Conservation (phyloP, 2,888 invertebrate species). For the Macrosiphum euphorbiae region DNA sequence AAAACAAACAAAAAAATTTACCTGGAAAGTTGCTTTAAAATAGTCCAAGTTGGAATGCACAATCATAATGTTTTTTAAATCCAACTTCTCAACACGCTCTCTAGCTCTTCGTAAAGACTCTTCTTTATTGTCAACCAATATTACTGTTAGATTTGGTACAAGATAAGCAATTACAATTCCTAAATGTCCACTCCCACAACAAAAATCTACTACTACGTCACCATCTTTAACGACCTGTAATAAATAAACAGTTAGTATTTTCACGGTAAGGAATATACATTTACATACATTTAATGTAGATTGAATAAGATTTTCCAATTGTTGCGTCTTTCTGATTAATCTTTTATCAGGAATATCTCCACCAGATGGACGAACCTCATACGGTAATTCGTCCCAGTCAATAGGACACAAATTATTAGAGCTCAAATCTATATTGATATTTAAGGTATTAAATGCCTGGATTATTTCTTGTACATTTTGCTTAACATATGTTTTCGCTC, state of each 20-base stretch:
- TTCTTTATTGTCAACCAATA: slow-evolving; percentile 93
- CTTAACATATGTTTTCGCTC: slow-evolving; percentile 81
- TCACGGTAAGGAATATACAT: not conserved
- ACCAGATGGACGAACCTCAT: slow-evolving; percentile 81
- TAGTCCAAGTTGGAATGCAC: slow-evolving; percentile 93
- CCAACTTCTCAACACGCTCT: slow-evolving; percentile 77
- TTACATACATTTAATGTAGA: slow-evolving; percentile 76
- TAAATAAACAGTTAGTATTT: slow-evolving; percentile 2
- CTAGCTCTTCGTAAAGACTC: slow-evolving; percentile 84
- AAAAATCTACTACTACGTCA: slow-evolving; percentile 90
- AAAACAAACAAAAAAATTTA: slow-evolving; percentile 52
- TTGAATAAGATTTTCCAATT: slow-evolving; percentile 85
- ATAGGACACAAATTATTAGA: slow-evolving; percentile 70
- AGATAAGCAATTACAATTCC: slow-evolving; percentile 87
- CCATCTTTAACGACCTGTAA: slow-evolving; percentile 75
- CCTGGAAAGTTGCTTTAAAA: slow-evolving; percentile 77
- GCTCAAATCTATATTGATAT: slow-evolving; percentile 70
- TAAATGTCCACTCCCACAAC: slow-evolving; percentile 93
- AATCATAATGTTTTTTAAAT: slow-evolving; percentile 81
- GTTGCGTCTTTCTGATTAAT: slow-evolving; percentile 84
- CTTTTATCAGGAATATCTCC: slow-evolving; percentile 84
- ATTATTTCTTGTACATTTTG: slow-evolving; percentile 78
- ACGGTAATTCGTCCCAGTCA: slow-evolving; percentile 81
- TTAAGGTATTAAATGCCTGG: slow-evolving; percentile 69
- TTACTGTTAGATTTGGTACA: slow-evolving; percentile 82